phyloP scores from a whole-genome alignment of 2,888 invertebrate genomes.

The Syrista parreyssii region DNA sequence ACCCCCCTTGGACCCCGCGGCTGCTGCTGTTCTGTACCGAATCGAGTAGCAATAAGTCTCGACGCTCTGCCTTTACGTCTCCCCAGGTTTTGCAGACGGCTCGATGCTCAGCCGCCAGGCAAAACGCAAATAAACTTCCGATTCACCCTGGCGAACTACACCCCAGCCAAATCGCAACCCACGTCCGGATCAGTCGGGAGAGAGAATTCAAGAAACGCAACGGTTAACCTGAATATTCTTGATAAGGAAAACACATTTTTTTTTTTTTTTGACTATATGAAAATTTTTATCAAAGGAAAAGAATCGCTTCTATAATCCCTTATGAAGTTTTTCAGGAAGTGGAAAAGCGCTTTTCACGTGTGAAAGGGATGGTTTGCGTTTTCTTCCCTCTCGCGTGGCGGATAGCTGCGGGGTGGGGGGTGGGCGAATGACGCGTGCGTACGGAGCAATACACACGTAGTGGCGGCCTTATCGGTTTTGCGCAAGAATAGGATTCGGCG shows the following conservation, averaged over 20 bases:
- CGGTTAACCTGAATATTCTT: background rate
- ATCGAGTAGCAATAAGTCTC: slow-evolving; percentile 10
- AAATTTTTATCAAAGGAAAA: too few relatives aligned
- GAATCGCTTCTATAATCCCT: too few relatives aligned
- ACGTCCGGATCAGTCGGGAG: too few relatives aligned
- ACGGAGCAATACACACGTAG: slow-evolving; percentile 48
- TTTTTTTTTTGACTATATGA: background rate
- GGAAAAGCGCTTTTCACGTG: background rate
- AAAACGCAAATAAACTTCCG: slow-evolving; percentile 61
- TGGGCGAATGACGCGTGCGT: slow-evolving; percentile 33
- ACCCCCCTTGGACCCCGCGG: too few relatives aligned
- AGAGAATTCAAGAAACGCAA: too few relatives aligned
- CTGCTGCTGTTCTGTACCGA: background rate
- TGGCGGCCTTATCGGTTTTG: slow-evolving; percentile 65
- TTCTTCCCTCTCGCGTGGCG: background rate
- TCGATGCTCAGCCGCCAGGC: slow-evolving; percentile 62
- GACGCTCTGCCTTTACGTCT: background rate
- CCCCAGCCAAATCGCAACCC: background rate
- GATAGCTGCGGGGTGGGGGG: background rate
- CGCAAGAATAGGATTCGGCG: slow-evolving; percentile 66
- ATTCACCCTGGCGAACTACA: background rate
- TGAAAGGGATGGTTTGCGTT: background rate
- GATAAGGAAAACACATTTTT: background rate
- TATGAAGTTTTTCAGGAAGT: too few relatives aligned
- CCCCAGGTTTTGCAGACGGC: slow-evolving; percentile 44